phyloP scores from a whole-genome alignment of 1,140 invertebrate genomes.

The Drosophila burlai region DNA sequence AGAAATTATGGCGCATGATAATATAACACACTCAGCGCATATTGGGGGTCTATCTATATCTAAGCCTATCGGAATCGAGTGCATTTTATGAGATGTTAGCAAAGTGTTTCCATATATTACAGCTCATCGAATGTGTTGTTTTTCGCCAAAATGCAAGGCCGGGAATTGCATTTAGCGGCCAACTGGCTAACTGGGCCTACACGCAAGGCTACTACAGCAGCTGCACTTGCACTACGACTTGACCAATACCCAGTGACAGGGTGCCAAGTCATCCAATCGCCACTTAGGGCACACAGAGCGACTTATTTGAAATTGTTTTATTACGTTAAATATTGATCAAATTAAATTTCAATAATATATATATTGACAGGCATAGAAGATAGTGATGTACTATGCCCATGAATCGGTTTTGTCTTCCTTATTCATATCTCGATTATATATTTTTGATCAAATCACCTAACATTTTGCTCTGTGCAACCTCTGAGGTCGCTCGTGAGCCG shows the following conservation, averaged over 20 bases:
- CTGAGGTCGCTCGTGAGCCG: constrained; percentile 38
- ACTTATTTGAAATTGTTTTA: background rate
- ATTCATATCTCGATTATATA: background rate
- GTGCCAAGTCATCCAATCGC: background rate
- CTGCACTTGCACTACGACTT: constrained; percentile 12
- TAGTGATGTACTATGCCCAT: background rate
- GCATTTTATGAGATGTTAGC: constrained; percentile 46
- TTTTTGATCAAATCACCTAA: background rate
- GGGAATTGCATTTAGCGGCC: constrained; percentile 46
- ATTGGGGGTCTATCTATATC: constrained; percentile 26
- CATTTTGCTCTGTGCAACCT: constrained; percentile 20
- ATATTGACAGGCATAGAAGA: background rate
- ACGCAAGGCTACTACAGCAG: constrained; percentile 10
- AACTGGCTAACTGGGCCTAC: constrained; percentile 56
- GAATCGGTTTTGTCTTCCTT: too few species aligned
- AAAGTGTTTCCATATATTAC: constrained; percentile 38
- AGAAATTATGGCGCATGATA: constrained; percentile 70
- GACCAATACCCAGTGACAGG: constrained; percentile 24
- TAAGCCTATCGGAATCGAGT: constrained; percentile 50
- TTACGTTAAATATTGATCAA: background rate
- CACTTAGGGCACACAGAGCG: background rate
- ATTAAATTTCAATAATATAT: too few species aligned
- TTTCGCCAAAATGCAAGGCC: constrained; percentile 62
- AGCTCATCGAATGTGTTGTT: constrained; percentile 28
- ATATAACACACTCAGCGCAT: constrained; percentile 23